Base-by-base conservation (phyloP, 2,888 invertebrate species). In the Epinotia ramella region DNA sequence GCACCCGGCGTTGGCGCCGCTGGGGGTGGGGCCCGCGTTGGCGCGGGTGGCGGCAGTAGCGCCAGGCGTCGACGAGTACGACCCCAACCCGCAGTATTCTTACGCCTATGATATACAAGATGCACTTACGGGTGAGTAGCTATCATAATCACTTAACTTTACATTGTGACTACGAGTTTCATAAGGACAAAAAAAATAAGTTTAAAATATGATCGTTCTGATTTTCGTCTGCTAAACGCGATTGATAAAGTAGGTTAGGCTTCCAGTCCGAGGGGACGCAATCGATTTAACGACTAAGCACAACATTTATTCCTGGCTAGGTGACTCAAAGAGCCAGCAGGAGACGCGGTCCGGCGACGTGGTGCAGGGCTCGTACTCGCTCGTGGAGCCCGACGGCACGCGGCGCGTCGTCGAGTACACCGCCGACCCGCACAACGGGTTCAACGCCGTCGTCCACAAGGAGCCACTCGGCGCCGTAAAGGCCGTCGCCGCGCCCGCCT, bases 51-150 rank as follows among this genome's bases (percentile, higher is more conserved):
- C 74, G 12, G 62, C 53, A 33, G 74, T 69, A 13, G 89, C 92
- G 2, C 91, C 94, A 0, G 95, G 93, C 0, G 95, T 95, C 11
- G 95, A 95, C 20, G 95, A 95, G 60, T 95, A 95, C 84, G 96
- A 96, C 81, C 95, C 95, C 3, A 95, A 95, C 83, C 96, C 96
- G 9, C 96, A 96, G 86, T 96, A 96, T 84, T 95, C 96, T 44
- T 96, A 95, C 87, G 96, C 96, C 57, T 96, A 96, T 84, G 96
- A 96, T 81, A 96, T 96, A 78, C 96, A 96, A 84, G 96, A 96
- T 86, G 94, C 95, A 68, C 83, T 96, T 33, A 96, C 96, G 79
- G 96, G 96, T 85, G 90, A 95, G 86, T 94, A 16, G 16, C 16
- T 49, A 49, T n/a, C n/a, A 53, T 53, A 6, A 5, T 7, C 13